phyloP scores from a whole-genome alignment of 2,113 vertebrate species.

The Sardina pilchardus region DNA sequence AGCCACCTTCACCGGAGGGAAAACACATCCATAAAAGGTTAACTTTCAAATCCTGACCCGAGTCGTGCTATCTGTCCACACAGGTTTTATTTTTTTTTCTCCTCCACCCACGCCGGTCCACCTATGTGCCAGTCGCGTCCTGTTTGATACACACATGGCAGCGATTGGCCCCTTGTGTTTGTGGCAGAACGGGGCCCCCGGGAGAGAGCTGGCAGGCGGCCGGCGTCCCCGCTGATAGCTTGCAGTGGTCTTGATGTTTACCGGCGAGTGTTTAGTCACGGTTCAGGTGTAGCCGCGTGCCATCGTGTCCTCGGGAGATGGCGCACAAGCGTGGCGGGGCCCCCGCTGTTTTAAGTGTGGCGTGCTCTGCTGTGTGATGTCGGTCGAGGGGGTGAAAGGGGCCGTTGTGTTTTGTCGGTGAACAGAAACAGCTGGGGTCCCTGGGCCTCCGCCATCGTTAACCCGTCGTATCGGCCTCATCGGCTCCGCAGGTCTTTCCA shows the following conservation, averaged over 20 bases:
- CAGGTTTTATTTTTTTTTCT: not conserved
- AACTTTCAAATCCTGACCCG: not conserved
- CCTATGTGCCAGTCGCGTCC: not conserved
- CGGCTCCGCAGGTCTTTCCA: not conserved
- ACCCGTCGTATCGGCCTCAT: not conserved
- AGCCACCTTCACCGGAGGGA: not conserved
- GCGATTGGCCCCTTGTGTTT: conserved; percentile 46
- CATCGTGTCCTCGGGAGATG: not conserved
- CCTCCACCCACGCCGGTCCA: not conserved
- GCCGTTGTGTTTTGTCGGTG: not conserved
- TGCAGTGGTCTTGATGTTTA: conserved; percentile 49
- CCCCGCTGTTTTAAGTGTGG: not conserved
- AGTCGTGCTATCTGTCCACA: not conserved
- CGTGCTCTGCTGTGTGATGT: not conserved
- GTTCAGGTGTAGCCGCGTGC: conserved; percentile 42
- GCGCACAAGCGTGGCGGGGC: conserved; percentile 1
- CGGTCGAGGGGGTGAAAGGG: not conserved
- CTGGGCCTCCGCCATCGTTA: not conserved
- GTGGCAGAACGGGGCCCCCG: conserved; percentile 47
- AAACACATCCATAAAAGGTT: not conserved
- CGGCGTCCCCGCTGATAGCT: conserved; percentile 59
- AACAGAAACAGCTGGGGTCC: conserved; percentile 7
- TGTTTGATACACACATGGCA: conserved; percentile 51
- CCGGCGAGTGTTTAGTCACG: conserved; percentile 53
- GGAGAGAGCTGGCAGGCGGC: conserved; percentile 59